phyloP scores from a whole-genome alignment of 2,888 invertebrate species.

The Scaptomyza reducta region DNA sequence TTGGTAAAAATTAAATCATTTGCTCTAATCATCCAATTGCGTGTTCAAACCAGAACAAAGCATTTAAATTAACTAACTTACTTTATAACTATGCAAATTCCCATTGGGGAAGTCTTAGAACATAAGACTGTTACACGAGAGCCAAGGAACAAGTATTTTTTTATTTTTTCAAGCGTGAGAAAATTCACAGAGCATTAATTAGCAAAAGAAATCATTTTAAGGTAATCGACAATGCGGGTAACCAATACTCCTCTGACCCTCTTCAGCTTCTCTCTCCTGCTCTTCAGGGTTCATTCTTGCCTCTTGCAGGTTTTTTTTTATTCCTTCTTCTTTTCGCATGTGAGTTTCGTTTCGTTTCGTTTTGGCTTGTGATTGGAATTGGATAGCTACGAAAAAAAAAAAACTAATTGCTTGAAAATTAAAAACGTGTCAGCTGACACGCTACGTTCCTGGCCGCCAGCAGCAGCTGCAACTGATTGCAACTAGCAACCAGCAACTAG shows the following conservation, averaged over 20 bases:
- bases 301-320: slow-evolving; percentile 7
- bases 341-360: slow-evolving; percentile 25
- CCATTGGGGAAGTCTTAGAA: slow-evolving; percentile 59
- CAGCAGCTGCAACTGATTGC: slow-evolving; percentile 21
- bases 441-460: slow-evolving; percentile 36
- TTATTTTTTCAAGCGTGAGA: slow-evolving; percentile 61
- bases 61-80: slow-evolving; percentile 52
- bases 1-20: slow-evolving; percentile 45
- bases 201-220: slow-evolving; percentile 64
- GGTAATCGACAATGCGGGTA: slow-evolving; percentile 59
- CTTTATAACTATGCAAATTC: slow-evolving; percentile 63
- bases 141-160: slow-evolving; percentile 49
- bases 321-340: slow-evolving; percentile 21
- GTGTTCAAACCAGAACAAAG: slow-evolving; percentile 26
- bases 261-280: neutral
- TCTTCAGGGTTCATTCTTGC: neutral
- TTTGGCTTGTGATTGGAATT: slow-evolving; percentile 36
- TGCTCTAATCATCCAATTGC: slow-evolving; percentile 36
- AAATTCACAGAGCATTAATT: slow-evolving; percentile 74
- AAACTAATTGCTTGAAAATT: slow-evolving; percentile 61
- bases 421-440: slow-evolving; percentile 66
- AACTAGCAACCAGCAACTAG: slow-evolving; percentile 6
- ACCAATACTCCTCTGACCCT: slow-evolving; percentile 1
- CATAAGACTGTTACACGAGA: slow-evolving; percentile 55
- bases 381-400: slow-evolving; percentile 23